These are phyloP conservation scores for Chitala chitala DNA, from an alignment of 2,113 vertebrate genomes.

Conservation along the genomic window DNA sequence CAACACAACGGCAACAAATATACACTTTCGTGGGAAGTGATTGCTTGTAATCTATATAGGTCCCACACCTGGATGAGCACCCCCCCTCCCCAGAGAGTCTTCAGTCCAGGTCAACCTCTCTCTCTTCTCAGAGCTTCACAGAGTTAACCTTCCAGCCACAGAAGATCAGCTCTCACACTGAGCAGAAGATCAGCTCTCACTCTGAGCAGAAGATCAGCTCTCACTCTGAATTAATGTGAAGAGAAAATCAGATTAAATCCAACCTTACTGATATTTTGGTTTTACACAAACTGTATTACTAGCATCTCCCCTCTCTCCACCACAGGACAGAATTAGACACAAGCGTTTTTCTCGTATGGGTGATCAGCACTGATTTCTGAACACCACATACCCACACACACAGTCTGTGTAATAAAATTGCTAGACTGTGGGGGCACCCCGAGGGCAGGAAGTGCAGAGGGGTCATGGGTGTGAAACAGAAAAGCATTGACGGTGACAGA, in stretches of 20 bases:
- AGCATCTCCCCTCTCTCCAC: neutral
- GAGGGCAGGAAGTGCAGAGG: neutral
- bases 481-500: constrained; percentile 4
- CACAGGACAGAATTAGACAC: neutral
- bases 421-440: constrained; percentile 2
- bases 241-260: neutral
- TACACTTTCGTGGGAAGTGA: neutral
- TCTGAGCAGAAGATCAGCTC: too few relatives aligned
- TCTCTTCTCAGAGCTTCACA: too few relatives aligned
- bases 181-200: too few relatives aligned
- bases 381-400: neutral
- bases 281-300: neutral
- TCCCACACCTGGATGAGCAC: too few relatives aligned
- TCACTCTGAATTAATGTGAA: neutral
- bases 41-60: neutral
- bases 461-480: neutral
- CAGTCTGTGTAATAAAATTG: neutral
- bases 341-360: neutral
- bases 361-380: neutral
- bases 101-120: too few relatives aligned
- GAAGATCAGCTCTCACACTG: too few relatives aligned
- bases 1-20: too few relatives aligned
- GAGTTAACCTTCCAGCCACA: too few relatives aligned
- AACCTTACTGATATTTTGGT: neutral
- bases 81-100: too few relatives aligned